Percentiles rank a stretch among this genome's conserved stretches.
phyloP scores from a whole-genome alignment of 1,140 invertebrate genomes.

The Cydia amplana region DNA sequence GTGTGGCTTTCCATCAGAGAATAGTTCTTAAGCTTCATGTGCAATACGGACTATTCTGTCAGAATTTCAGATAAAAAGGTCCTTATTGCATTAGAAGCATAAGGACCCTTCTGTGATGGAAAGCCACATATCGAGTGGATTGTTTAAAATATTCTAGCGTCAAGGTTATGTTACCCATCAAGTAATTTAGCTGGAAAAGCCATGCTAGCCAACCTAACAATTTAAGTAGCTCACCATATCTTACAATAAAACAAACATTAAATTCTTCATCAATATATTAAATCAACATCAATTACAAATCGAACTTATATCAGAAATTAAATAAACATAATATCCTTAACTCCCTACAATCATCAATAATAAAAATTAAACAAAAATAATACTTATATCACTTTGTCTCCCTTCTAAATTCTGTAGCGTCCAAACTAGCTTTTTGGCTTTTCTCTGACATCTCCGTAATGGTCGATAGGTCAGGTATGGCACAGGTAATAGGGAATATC shows the following conservation, averaged over 20 bases:
- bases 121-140: too few species aligned
- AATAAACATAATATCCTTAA: conserved; percentile 18
- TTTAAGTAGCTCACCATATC: too few species aligned
- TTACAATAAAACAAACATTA: not conserved
- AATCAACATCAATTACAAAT: conserved; percentile 10
- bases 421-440: conserved; percentile 39
- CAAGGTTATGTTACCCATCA: too few species aligned
- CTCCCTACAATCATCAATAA: conserved; percentile 1
- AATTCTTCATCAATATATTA: conserved; percentile 20
- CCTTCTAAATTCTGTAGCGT: not conserved
- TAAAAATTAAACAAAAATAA: not conserved
- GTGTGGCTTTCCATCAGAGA: too few species aligned
- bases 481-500: conserved; percentile 64
- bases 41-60: too few species aligned
- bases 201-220: too few species aligned
- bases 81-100: too few species aligned
- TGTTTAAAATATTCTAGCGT: too few species aligned
- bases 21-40: too few species aligned
- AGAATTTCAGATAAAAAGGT: too few species aligned
- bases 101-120: too few species aligned
- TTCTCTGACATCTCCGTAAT: conserved; percentile 68
- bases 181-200: too few species aligned
- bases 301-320: not conserved
- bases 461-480: conserved; percentile 65
- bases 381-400: not conserved